Conservation (phyloP, 2,113 vertebrate genomes). For the Pteronura brasiliensis region DNA sequence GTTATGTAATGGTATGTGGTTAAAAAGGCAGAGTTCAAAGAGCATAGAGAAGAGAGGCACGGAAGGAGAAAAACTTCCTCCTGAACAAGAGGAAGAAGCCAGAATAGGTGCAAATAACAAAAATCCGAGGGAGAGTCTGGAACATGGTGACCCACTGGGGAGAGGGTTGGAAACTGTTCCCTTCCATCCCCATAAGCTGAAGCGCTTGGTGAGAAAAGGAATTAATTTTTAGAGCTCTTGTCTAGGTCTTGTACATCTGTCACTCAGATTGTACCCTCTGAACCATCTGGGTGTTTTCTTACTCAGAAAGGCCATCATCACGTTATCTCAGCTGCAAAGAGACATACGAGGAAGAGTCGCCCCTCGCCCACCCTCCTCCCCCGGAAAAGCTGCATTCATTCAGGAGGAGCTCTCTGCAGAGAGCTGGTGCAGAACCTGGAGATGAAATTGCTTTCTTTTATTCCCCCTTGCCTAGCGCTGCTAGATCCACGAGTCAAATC, state of each 20-base stretch:
- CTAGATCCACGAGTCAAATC: fast-evolving
- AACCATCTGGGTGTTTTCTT: background rate
- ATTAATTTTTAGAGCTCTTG: background rate
- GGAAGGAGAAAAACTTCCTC: background rate
- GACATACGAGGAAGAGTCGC: background rate
- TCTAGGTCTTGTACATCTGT: background rate
- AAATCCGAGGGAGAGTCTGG: background rate
- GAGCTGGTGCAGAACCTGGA: background rate
- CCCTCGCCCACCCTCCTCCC: background rate
- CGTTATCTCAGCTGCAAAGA: background rate
- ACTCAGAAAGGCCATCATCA: background rate
- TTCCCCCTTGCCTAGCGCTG: background rate
- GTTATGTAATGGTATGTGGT: background rate
- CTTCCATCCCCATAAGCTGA: background rate
- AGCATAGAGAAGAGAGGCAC: background rate
- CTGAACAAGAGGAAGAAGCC: background rate
- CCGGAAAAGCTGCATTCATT: background rate
- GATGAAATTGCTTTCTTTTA: background rate
- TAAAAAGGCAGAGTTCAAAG: too few species aligned
- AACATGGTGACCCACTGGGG: fast-evolving
- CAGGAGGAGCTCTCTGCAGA: too few species aligned
- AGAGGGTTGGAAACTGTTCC: fast-evolving
- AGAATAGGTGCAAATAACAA: background rate
- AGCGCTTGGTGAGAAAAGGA: background rate
- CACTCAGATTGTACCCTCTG: background rate